Base-by-base conservation (phyloP, 2,113 vertebrate genomes). In the Mionectes macconnelli region DNA sequence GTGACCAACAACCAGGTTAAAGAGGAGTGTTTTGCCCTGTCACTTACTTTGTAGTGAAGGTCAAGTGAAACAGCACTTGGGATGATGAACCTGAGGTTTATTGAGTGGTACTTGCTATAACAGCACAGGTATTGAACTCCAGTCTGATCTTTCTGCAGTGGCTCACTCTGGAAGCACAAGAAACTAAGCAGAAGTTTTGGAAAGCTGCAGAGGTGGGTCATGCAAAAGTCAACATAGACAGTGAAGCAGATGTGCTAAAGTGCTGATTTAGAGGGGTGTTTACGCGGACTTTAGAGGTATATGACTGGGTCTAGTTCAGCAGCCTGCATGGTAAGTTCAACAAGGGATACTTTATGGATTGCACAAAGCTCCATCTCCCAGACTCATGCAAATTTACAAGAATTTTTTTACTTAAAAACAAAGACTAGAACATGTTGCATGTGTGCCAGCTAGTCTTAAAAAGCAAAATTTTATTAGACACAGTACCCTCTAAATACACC, bases 21-120 rank as follows among this genome's bases (percentile, higher is more conserved):
- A 55, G 25, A 17, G 70, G 39, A 59, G 19, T 5, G 14, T 53
- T 87, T 24, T 90, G 64, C 39, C 74, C 25, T 1, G 0, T 60
- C 50, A 3, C 19, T 40, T 8, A 3, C 33, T 18, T 42, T 50
- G 42, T 4, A 14, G 44, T 4, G 44, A 37, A 75, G 56, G 56
- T 37, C 47, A 35, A 52, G 56, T 35, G 70, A 60, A 55, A 64
- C 16, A 40, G 57, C 15, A 10, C 39, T 75, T 90, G 57, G 33
- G 52, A 35, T 50, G 47, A 11, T 11, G 50, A 80, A 33, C 28
- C 35, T 37, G n/a, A n/a, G 64, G 20, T 35, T 84, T 42, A 25
- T 18, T 24, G 30, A 8, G 5, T 0, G 6, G 49, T 50, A 9
- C 30, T 40, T 52, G 15, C 8, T 33, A 0, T 30, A 33, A 18